Percentiles rank a stretch among this genome's conserved stretches.
Evolutionary conservation across 2,797 vertebrate genomes (phyloP).

Genomic region (Alca torda): DNA sequence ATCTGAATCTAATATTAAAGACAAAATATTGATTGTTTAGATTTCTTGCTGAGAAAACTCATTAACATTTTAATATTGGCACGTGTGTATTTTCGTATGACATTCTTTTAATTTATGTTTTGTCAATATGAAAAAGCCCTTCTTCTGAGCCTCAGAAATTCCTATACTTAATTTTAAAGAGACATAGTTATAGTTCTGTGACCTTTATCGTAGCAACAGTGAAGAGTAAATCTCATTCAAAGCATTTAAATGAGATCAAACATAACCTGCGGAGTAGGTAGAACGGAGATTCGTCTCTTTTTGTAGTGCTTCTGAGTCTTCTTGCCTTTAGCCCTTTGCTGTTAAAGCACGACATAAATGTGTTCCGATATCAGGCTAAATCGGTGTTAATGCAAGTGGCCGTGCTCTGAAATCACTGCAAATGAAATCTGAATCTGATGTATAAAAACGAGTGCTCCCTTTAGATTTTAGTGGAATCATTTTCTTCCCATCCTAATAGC

Average conservation of each 20-base stretch:
- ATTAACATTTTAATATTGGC: slow-evolving; percentile 49
- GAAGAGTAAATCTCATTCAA: slow-evolving; percentile 69
- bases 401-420: neutral
- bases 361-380: neutral
- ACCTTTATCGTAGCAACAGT: slow-evolving; percentile 62
- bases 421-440: neutral
- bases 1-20: slow-evolving; percentile 46
- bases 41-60: slow-evolving; percentile 56
- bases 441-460: neutral
- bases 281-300: neutral
- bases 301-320: neutral
- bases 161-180: slow-evolving; percentile 49
- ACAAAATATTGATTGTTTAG: slow-evolving; percentile 57
- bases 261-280: slow-evolving; percentile 33
- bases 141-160: slow-evolving; percentile 36
- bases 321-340: neutral
- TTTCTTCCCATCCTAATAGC: neutral
- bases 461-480: neutral
- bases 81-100: slow-evolving; percentile 12
- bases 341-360: neutral
- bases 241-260: slow-evolving; percentile 70
- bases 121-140: slow-evolving; percentile 41
- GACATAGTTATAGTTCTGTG: slow-evolving; percentile 25
- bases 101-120: slow-evolving; percentile 22
- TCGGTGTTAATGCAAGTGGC: neutral